phyloP scores from a whole-genome alignment of 1,140 invertebrate species.

The fruit fly (Drosophila melanogaster) region DNA sequence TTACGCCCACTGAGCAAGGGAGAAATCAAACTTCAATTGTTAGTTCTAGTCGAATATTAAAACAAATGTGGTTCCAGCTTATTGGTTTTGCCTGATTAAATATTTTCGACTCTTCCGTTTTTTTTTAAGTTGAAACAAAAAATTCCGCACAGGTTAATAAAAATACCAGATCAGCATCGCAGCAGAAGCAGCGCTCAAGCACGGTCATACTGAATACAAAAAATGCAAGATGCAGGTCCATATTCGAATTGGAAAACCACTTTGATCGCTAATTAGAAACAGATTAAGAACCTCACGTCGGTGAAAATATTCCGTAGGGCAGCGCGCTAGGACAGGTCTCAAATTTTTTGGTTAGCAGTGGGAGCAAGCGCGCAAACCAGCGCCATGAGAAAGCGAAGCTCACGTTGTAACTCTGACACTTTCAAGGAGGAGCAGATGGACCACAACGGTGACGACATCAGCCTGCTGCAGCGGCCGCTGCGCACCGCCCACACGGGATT shows the following conservation, averaged over 20 bases:
- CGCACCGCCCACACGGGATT: slow-evolving; percentile 87
- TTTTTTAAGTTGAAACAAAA: not conserved
- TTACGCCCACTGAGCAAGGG: too few species aligned
- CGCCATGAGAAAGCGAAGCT: slow-evolving; percentile 70
- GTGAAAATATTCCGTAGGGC: not conserved
- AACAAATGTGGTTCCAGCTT: too few species aligned
- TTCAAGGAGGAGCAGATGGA: slow-evolving; percentile 63
- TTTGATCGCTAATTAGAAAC: slow-evolving; percentile 25
- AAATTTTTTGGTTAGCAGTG: not conserved
- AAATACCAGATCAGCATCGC: not conserved
- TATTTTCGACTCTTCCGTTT: not conserved
- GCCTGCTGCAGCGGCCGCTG: slow-evolving; percentile 87
- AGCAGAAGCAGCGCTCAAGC: slow-evolving; percentile 1
- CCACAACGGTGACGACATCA: slow-evolving; percentile 85
- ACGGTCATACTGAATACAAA: slow-evolving; percentile 50
- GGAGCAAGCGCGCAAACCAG: not conserved
- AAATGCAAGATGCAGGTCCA: slow-evolving; percentile 71
- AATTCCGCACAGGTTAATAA: not conserved
- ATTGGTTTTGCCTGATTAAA: too few species aligned
- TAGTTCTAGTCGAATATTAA: not conserved
- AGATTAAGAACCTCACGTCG: slow-evolving; percentile 10
- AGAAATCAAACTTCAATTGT: not conserved
- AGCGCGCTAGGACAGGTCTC: slow-evolving; percentile 4
- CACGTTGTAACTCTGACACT: slow-evolving; percentile 70
- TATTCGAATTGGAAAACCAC: slow-evolving; percentile 43